Evolutionary conservation across 2,888 invertebrate genomes (phyloP), one percentile per base, ranked within the genome.

Genomic region (Meiosimyza platycephala): DNA sequence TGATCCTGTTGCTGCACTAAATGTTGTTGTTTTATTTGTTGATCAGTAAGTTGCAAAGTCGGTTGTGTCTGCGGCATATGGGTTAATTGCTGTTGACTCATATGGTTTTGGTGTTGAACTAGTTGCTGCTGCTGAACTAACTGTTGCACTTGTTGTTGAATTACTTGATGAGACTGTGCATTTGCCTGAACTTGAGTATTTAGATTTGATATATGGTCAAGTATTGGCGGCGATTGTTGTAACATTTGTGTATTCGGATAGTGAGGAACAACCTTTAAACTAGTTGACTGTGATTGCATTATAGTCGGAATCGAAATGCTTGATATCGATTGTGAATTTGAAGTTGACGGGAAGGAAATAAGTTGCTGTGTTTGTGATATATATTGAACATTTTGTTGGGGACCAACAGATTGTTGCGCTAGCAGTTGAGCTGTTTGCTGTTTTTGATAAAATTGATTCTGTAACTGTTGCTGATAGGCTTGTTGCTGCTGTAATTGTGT

Each of bases 301-400:
- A 40, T 40, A 40, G 40, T 7, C 83, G 70, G 87, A 85, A 6
- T 62, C 62, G 18, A 87, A 75, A 28, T 62, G 52, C 47, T 51
- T 18, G 72, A 63, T 59, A 88, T 88, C 83, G 88, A 86, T 74
- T 89, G 89, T 15, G 85, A 80, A 28, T 77, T 75, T 16, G 72
- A 12, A 54, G 75, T 74, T 18, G 72, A 74, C 13, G 70, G 55
- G 12, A 80, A 40, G 9, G 40, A 9, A 40, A 40, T 9, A 40
- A 40, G 69, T 33, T 50, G 48, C n/a, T 68, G 57, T 33, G 47
- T 51, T 51, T 70, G 70, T 54, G 16, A 15, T 33, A 63, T 22
- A 52, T 54, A 52, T 15, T 70, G 62, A 50, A 67, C 55, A 16
- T 51, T 13, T 57, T 60, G 52, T 54, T 60, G 59, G 9, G 40